Conservation (phyloP, 2,797 vertebrate species). For the Protosalanx chinensis region DNA sequence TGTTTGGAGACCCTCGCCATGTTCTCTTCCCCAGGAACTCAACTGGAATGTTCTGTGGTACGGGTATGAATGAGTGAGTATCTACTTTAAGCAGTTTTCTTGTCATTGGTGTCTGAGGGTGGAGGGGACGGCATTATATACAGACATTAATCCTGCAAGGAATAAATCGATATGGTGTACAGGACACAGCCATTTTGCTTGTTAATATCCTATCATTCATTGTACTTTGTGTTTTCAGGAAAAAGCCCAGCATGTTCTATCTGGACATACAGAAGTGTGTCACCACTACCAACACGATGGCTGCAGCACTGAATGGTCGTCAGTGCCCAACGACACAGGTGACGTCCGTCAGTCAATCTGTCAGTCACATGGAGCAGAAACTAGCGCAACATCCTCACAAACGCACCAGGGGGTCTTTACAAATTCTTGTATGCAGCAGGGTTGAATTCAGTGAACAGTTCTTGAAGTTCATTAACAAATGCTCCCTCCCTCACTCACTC, state of each 20-base stretch:
- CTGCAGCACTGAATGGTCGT: conserved; percentile 37
- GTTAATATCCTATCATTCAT: not conserved
- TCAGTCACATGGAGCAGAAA: not conserved
- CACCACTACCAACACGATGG: conserved; percentile 32
- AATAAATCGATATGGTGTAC: no score
- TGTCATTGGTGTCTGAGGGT: no score
- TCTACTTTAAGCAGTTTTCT: no score
- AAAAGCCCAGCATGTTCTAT: conserved; percentile 62
- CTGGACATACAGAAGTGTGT: conserved; percentile 65
- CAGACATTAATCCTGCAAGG: no score
- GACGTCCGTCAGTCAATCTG: not conserved
- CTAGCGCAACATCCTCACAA: not conserved
- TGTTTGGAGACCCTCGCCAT: conserved; percentile 74
- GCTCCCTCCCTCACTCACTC: not conserved
- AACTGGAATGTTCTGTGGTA: conserved; percentile 72
- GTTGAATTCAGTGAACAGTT: no score
- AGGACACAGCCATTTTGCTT: no score
- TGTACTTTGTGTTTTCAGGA: conserved; percentile 36
- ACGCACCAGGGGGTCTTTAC: not conserved
- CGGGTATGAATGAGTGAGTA: conserved; percentile 65
- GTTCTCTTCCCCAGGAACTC: conserved; percentile 77
- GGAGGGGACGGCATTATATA: no score
- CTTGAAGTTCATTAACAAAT: not conserved
- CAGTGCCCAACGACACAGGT: conserved; percentile 70
- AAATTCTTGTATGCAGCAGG: no score